These are phyloP conservation scores for Crocodylus rhombifer DNA, from an alignment of 2,797 vertebrate genomes.

Conservation along the genomic window DNA sequence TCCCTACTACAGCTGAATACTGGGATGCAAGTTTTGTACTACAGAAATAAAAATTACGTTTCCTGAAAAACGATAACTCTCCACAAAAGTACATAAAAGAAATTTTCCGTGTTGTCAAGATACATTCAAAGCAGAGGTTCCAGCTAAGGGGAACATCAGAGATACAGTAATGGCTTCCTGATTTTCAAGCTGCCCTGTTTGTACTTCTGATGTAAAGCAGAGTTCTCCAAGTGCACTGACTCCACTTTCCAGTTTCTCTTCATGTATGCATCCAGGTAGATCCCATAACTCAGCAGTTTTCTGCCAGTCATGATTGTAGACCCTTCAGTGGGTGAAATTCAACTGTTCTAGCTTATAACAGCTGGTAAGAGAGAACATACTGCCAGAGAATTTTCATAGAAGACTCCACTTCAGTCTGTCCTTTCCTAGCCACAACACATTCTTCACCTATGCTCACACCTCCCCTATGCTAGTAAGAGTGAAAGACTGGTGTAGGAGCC, in stretches of 20 bases:
- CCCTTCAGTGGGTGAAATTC: constrained; percentile 66
- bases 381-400: not conserved
- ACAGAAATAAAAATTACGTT: not conserved
- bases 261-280: constrained; percentile 17
- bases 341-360: not conserved
- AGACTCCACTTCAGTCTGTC: not conserved
- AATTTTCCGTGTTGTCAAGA: not conserved
- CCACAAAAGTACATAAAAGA: not conserved
- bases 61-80: not conserved
- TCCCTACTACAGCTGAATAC: not conserved
- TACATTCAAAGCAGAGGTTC: not conserved
- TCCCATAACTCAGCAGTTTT: constrained; percentile 66
- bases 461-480: not conserved
- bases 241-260: constrained; percentile 61
- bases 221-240: constrained; percentile 14
- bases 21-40: not conserved
- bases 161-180: not conserved
- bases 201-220: not conserved
- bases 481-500: not conserved
- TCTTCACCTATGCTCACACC: not conserved
- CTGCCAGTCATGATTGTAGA: constrained; percentile 60
- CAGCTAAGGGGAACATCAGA: not conserved
- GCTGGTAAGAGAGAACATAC: not conserved
- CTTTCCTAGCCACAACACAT: not conserved
- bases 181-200: not conserved